Conservation (phyloP, 2,797 vertebrate genomes). For the Rhinogobio ventralis region DNA sequence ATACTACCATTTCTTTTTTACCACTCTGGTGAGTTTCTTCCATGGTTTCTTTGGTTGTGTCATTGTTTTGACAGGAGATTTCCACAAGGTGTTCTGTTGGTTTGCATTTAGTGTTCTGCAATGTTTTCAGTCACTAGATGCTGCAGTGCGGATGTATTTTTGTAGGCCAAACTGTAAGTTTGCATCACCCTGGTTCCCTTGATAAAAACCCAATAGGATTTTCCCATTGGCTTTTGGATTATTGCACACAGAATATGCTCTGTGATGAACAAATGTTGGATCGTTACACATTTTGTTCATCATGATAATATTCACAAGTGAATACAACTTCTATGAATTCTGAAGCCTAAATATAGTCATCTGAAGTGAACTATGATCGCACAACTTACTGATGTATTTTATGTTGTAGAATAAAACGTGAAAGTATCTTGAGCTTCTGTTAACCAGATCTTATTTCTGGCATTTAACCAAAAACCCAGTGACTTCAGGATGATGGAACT, state of each 20-base stretch:
- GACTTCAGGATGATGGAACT: neutral
- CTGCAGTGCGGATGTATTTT: neutral
- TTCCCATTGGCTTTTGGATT: neutral
- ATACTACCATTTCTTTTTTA: conserved; percentile 99
- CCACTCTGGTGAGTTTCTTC: conserved; percentile 88
- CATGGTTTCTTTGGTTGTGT: neutral
- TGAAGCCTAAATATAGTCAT: neutral
- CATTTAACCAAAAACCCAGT: neutral
- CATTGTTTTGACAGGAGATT: neutral
- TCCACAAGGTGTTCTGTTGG: neutral
- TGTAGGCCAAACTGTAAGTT: neutral
- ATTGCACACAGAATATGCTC: neutral
- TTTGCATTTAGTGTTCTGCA: neutral
- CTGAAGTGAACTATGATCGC: neutral
- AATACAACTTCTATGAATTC: neutral
- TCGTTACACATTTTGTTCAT: neutral
- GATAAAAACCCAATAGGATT: neutral
- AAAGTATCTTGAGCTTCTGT: neutral
- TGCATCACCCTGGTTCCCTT: neutral
- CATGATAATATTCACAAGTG: neutral
- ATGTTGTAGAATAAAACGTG: neutral
- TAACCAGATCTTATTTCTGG: neutral
- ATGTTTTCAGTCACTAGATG: neutral
- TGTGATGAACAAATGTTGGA: neutral
- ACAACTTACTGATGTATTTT: neutral